phyloP scores from a whole-genome alignment of 2,113 vertebrate species.

The Cyrtonyx montezumae region DNA sequence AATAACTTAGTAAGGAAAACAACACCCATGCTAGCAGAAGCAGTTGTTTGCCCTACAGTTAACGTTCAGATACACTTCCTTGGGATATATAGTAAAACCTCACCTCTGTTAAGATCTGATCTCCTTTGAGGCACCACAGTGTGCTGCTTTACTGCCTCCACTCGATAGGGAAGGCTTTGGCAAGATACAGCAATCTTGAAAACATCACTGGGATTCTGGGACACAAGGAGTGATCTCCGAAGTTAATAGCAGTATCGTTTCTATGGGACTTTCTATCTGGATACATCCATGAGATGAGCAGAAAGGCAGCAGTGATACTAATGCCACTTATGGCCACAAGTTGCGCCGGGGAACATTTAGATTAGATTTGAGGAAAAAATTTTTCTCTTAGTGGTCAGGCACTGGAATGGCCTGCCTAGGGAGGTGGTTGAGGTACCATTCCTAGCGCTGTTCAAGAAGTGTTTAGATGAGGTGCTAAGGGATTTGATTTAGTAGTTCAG shows the following conservation, averaged over 20 bases:
- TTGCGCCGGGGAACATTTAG: no score
- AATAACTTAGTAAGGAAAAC: neutral
- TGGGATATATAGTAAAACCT: neutral
- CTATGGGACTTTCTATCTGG: neutral
- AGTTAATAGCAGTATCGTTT: neutral
- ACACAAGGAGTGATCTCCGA: neutral
- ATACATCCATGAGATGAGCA: neutral
- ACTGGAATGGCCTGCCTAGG: no score
- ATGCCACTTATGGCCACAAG: no score
- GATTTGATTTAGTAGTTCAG: no score
- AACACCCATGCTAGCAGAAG: neutral
- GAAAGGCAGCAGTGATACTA: neutral
- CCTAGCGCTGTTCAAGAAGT: no score
- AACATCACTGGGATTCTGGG: neutral
- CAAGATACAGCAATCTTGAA: neutral
- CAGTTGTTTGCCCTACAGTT: neutral
- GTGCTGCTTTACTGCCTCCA: neutral
- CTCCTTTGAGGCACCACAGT: neutral
- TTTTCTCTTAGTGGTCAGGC: no score
- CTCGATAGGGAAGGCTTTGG: neutral
- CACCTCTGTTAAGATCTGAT: neutral
- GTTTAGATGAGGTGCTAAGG: no score
- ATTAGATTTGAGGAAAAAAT: no score
- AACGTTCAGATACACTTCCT: rapidly evolving
- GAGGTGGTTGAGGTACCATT: no score